Percentiles rank a stretch among this genome's conserved stretches.
phyloP scores from a whole-genome alignment of 2,113 vertebrate species.

The Pandion haliaetus region DNA sequence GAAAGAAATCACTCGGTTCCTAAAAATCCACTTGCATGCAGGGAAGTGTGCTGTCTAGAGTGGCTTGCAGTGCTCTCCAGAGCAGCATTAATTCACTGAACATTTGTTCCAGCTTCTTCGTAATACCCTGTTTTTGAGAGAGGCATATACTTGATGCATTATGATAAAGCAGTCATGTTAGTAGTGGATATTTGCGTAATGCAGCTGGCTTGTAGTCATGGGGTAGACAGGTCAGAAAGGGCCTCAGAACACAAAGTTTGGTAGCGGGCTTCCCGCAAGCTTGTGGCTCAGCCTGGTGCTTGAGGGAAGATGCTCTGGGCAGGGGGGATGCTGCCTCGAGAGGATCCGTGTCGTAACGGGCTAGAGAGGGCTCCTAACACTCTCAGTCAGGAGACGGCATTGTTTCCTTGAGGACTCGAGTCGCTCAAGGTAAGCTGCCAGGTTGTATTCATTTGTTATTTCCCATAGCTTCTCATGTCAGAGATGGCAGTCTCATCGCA shows the following conservation, averaged over 20 bases:
- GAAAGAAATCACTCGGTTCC: neutral
- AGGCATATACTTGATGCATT: neutral
- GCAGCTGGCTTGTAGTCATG: neutral
- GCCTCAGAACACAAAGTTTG: neutral
- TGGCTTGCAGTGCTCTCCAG: neutral
- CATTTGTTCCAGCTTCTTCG: slow-evolving; percentile 3
- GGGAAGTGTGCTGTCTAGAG: neutral
- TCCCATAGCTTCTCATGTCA: neutral
- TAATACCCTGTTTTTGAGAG: neutral
- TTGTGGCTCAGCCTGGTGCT: neutral
- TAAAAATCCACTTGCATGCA: neutral
- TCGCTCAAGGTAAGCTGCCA: neutral
- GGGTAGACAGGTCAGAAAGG: neutral
- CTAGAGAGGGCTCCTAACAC: neutral
- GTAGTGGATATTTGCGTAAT: neutral
- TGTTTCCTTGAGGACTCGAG: neutral
- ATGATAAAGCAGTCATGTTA: neutral
- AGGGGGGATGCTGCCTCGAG: rapidly evolving
- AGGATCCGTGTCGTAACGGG: rapidly evolving
- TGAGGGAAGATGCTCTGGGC: neutral
- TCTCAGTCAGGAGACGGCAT: neutral
- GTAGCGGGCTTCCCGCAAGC: neutral
- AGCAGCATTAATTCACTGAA: slow-evolving; percentile 40
- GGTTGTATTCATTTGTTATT: neutral
- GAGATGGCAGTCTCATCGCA: neutral